Conservation (phyloP, 2,797 vertebrate genomes). For the Okamejei kenojei region DNA sequence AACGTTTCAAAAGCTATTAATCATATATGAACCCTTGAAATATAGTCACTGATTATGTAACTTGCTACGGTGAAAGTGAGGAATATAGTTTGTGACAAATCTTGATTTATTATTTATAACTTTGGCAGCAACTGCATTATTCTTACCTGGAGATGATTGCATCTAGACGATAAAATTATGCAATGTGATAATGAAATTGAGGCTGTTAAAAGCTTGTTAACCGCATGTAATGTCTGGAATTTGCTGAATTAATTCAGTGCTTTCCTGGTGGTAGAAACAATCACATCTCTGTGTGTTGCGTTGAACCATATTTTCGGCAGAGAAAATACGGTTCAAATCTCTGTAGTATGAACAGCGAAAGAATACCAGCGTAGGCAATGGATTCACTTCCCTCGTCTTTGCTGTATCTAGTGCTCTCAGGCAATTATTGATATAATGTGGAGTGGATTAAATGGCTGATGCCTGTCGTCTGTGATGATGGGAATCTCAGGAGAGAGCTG, state of each 20-base stretch:
- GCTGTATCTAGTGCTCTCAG: too few species aligned
- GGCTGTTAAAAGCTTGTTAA: neutral
- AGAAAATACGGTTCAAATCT: neutral
- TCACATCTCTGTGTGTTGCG: neutral
- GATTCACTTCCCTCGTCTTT: neutral
- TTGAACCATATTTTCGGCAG: neutral
- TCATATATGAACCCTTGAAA: slow-evolving; percentile 6
- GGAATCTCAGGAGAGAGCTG: too few species aligned
- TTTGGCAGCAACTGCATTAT: neutral
- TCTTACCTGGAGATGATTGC: neutral
- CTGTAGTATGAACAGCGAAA: neutral
- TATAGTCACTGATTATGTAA: neutral
- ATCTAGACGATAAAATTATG: neutral
- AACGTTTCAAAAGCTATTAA: neutral
- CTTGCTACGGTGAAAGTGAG: neutral
- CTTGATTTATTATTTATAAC: slow-evolving; percentile 26
- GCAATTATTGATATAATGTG: too few species aligned
- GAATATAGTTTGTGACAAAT: slow-evolving; percentile 22
- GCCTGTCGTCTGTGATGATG: too few species aligned
- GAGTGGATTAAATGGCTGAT: too few species aligned
- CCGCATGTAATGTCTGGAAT: neutral
- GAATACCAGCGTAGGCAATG: neutral
- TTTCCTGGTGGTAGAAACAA: neutral
- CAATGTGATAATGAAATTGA: neutral
- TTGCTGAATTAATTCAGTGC: neutral